Conservation (phyloP, 1,140 invertebrate genomes). For the Coelopa frigida region DNA sequence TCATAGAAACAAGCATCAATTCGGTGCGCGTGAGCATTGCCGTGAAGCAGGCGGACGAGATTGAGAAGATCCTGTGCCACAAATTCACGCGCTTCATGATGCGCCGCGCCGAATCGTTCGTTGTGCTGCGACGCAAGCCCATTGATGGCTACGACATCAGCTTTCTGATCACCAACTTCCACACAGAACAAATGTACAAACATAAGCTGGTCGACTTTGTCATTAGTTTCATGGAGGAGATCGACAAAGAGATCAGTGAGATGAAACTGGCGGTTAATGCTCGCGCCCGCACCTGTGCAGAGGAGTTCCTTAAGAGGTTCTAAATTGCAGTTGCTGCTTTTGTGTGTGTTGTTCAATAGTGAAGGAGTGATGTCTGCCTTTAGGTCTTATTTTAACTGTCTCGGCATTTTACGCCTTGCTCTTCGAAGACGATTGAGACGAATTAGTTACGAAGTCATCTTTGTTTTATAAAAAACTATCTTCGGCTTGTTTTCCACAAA, state of each 20-base stretch:
- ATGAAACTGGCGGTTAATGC: slow-evolving; percentile 99
- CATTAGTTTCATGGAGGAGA: slow-evolving; percentile 99
- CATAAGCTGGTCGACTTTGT: slow-evolving; percentile 99
- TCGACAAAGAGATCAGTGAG: slow-evolving; percentile 99
- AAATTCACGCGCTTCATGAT: slow-evolving; percentile 99
- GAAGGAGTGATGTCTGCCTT: too few relatives aligned
- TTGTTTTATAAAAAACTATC: too few relatives aligned
- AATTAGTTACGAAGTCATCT: too few relatives aligned
- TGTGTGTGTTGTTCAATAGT: background rate
- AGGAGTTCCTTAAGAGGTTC: slow-evolving; percentile 93
- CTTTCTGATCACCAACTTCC: slow-evolving; percentile 98
- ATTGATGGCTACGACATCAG: slow-evolving; percentile 98
- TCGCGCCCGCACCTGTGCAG: slow-evolving; percentile 93
- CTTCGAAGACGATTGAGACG: too few relatives aligned
- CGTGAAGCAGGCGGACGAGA: slow-evolving; percentile 95
- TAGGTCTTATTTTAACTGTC: too few relatives aligned
- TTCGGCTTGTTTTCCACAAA: too few relatives aligned
- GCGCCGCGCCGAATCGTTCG: slow-evolving; percentile 98
- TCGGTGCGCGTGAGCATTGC: slow-evolving; percentile 92
- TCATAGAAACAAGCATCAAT: slow-evolving; percentile 88
- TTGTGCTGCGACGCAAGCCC: slow-evolving; percentile 92
- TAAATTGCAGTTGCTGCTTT: slow-evolving; percentile 32
- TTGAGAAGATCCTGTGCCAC: slow-evolving; percentile 98
- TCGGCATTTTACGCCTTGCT: too few relatives aligned
- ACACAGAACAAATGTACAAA: slow-evolving; percentile 99